Base-by-base conservation (phyloP, 2,888 invertebrate genomes). In the Drosophila vallismaia region DNA sequence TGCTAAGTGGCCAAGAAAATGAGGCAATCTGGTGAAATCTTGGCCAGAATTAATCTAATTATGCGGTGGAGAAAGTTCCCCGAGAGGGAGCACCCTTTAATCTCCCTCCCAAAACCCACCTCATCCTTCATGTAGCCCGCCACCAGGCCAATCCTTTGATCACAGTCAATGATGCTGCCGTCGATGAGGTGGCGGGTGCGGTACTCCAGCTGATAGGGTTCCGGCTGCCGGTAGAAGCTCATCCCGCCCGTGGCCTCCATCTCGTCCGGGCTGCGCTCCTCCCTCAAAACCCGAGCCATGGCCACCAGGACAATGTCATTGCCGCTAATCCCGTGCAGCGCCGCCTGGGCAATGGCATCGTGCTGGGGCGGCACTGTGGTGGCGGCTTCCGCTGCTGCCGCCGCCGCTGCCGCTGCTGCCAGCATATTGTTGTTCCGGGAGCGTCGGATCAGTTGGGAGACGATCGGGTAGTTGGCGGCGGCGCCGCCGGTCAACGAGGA, bases 111-210 rank as follows among this genome's bases (percentile, higher is more conserved):
- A 7, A 2, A 7, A 9, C 79, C 94, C 1, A 97, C 96, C 92
- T 98, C 98, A 80, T 96, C 95, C 28, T 96, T 95, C 94, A 98
- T 94, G 90, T 97, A 97, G 4, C 98, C 98, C 59, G 96, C 95
- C 10, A 97, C 95, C 59, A 96, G 92, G 12, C 97, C 96, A 89
- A 98, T 97, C 88, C 97, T 94, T 90, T 97, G 97, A 91, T 98
- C 98, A 91, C 96, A 96, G 90, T 95, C 97, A 57, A 97, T 95
- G 76, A 98, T 97, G 57, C 95, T 94, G 5, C 98, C 97, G 92
- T 97, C 97, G 59, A 97, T 94, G 63, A 96, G 93, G 92, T 98
- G 98, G 76, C 97, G 94, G 2, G 97, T 97, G 88, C 96, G 95
- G 91, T 98, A 98, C 90, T 98, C 97, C 86, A 97, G 94, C 83